Evolutionary conservation across 2,797 vertebrate species (phyloP), one percentile per base, ranked within the genome.

Genomic region (Alcedo atthis): DNA sequence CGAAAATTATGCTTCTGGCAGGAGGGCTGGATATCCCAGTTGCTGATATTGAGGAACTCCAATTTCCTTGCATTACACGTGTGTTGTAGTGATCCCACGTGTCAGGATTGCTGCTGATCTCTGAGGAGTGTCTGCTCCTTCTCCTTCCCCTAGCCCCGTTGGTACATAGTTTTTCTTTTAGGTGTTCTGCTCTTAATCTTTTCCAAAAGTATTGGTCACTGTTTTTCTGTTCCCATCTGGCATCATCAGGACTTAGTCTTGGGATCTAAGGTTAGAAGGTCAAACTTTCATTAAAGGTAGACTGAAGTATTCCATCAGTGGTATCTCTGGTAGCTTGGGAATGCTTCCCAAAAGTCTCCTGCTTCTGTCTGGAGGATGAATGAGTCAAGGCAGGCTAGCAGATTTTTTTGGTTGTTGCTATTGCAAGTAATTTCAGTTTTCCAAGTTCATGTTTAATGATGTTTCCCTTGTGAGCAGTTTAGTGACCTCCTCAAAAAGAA

Each of bases 401-500:
- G 54, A 73, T 35, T 42, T 73, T 77, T 85, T 62, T 35, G 21
- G 37, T 37, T 83, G 35, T 83, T 93, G 57, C 58, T 84, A n/a
- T 57, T 55, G 30, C 12, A 45, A 69, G 53, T 74, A 67, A 84
- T 91, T 89, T 86, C 53, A 43, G 32, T 84, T 90, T 85, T 90
- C 51, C 57, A 49, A 87, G 54, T 71, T 22, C 43, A 3, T 9
- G 11, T 85, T 88, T 90, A 89, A 92, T 76, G 81, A 81, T 64
- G 66, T 66, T 79, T 89, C 81, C 79, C 74, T 83, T 71, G 51
- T 0, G 18, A 96, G 58, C 2, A 0, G 15, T 90, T 87, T 37
- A 81, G 92, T 80, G 75, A 88, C 93, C 54, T 71, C 33, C 46
- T 88, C 24, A 67, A 87, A 94, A 55, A 75, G 61, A 53, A 85